phyloP scores from a whole-genome alignment of 2,888 invertebrate species.

The Euclidia mi region DNA sequence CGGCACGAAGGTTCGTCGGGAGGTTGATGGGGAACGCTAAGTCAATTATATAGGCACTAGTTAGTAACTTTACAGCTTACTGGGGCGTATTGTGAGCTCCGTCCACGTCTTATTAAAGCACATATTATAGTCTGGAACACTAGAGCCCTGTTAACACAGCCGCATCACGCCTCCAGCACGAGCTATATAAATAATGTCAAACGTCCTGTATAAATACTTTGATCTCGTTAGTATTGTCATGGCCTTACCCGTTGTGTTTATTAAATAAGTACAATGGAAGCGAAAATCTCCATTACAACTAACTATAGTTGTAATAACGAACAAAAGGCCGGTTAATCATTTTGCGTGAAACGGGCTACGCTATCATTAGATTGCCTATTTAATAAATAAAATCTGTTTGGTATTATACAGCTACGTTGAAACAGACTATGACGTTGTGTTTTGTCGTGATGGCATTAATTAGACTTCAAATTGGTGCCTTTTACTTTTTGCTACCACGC shows the following conservation, averaged over 20 bases:
- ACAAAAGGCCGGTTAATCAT: slow-evolving; percentile 30
- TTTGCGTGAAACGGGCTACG: background rate
- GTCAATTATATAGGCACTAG: background rate
- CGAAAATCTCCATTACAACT: slow-evolving; percentile 35
- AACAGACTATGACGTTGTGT: too few species aligned
- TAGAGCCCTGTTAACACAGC: background rate
- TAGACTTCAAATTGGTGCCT: too few species aligned
- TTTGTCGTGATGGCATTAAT: too few species aligned
- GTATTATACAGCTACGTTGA: too few species aligned
- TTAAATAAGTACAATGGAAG: slow-evolving; percentile 59
- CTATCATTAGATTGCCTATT: slow-evolving; percentile 9
- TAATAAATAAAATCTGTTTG: slow-evolving; percentile 10
- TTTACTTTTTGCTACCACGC: too few species aligned
- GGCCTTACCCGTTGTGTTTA: slow-evolving; percentile 55
- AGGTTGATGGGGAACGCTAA: background rate
- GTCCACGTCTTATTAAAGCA: too few species aligned
- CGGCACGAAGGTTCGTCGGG: background rate
- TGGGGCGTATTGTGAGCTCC: too few species aligned
- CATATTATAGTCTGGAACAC: background rate
- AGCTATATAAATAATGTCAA: slow-evolving; percentile 34
- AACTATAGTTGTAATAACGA: slow-evolving; percentile 23
- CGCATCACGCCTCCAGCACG: slow-evolving; percentile 1
- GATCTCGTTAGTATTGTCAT: slow-evolving; percentile 70
- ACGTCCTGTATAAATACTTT: slow-evolving; percentile 75
- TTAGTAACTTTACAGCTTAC: too few species aligned